Conservation (phyloP, 2,113 vertebrate species). For the Sorex araneus region DNA sequence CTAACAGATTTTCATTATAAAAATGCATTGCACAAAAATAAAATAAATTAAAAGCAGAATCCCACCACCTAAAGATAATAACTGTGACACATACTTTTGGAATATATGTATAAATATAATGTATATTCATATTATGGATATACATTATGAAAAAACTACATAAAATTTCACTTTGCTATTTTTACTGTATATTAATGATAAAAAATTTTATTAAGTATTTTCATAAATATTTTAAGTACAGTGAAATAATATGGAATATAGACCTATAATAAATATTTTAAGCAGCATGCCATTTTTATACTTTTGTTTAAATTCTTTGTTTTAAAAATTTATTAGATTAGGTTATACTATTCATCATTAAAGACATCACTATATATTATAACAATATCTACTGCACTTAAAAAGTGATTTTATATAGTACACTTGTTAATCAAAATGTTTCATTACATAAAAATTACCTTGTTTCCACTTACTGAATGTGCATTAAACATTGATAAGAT, state of each 20-base stretch:
- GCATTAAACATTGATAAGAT: no score
- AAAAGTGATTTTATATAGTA: no score
- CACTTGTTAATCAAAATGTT: no score
- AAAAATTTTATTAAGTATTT: constrained; percentile 22
- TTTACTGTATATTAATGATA: constrained; percentile 3
- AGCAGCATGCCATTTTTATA: neutral
- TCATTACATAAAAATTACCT: no score
- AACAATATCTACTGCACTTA: no score
- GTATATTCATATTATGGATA: neutral
- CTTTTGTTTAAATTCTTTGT: neutral
- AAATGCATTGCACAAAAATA: neutral
- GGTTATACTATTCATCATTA: neutral
- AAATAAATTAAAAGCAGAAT: neutral
- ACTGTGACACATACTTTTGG: neutral
- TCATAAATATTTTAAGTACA: constrained; percentile 9
- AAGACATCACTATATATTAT: neutral
- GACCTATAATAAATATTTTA: neutral
- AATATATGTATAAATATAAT: neutral
- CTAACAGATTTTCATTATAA: neutral
- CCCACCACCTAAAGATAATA: neutral
- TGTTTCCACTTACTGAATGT: no score
- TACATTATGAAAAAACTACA: neutral
- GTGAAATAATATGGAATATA: constrained; percentile 13
- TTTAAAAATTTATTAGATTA: neutral
- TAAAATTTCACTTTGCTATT: neutral